phyloP scores from a whole-genome alignment of 2,888 invertebrate genomes.

The Chalcis sispes region DNA sequence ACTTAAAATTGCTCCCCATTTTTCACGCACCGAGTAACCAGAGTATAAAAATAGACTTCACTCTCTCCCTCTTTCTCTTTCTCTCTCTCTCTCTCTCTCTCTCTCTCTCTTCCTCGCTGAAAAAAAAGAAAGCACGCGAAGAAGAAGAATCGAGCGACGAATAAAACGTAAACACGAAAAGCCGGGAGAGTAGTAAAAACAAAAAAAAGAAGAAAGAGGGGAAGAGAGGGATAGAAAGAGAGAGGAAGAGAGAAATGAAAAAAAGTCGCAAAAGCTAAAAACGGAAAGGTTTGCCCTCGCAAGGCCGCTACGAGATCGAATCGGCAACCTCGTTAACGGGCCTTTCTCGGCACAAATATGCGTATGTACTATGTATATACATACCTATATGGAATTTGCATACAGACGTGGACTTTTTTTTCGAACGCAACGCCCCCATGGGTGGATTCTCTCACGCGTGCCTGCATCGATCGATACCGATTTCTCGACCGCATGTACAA shows the following conservation, averaged over 20 bases:
- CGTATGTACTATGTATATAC: not conserved
- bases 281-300: constrained; percentile 40
- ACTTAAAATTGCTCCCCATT: constrained; percentile 37
- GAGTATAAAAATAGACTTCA: not conserved
- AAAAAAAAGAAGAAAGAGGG: too few species aligned
- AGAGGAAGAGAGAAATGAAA: not conserved
- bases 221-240: too few species aligned
- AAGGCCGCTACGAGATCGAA: constrained; percentile 55
- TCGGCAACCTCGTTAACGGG: constrained; percentile 56
- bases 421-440: constrained; percentile 4
- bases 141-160: not conserved
- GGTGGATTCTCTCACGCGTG: constrained; percentile 5
- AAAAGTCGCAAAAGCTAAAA: not conserved
- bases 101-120: too few species aligned
- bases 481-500: constrained; percentile 19
- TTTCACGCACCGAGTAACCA: not conserved
- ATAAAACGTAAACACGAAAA: not conserved
- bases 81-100: too few species aligned
- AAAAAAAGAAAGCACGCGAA: not conserved
- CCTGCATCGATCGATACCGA: not conserved
- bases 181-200: too few species aligned
- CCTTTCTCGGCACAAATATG: not conserved
- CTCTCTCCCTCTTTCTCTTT: too few species aligned
- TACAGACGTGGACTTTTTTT: constrained; percentile 25
- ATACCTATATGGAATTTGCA: not conserved